Conservation (phyloP, 2,113 vertebrate species). For the Leiothrix lutea region DNA sequence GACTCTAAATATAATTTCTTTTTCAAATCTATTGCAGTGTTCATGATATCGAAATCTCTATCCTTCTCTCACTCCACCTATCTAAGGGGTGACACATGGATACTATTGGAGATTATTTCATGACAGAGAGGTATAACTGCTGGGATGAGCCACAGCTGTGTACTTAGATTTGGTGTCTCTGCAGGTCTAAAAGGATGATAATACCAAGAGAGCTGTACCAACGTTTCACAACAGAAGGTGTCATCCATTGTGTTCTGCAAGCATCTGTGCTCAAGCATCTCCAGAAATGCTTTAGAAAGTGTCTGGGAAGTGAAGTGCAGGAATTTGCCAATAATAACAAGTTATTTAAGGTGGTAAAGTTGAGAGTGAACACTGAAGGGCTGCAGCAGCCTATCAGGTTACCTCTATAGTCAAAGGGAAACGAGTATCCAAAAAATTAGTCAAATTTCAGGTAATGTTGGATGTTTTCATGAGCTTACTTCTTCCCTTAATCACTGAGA, state of each 20-base stretch:
- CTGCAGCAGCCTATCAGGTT: background rate
- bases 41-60: background rate
- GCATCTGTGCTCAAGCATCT: background rate
- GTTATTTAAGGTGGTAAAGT: background rate
- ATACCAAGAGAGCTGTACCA: background rate
- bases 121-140: background rate
- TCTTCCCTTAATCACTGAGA: background rate
- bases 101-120: background rate
- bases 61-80: background rate
- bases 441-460: background rate
- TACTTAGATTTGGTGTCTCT: background rate
- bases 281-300: background rate
- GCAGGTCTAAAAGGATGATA: background rate
- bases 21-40: background rate
- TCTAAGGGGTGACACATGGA: background rate
- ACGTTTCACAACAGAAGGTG: background rate
- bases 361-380: background rate
- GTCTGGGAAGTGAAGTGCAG: fast-evolving
- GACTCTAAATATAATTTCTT: background rate
- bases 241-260: background rate
- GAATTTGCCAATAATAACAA: background rate
- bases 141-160: background rate
- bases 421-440: background rate
- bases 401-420: background rate
- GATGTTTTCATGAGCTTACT: background rate